phyloP scores from a whole-genome alignment of 2,888 invertebrate genomes.

The Acronicta alni region DNA sequence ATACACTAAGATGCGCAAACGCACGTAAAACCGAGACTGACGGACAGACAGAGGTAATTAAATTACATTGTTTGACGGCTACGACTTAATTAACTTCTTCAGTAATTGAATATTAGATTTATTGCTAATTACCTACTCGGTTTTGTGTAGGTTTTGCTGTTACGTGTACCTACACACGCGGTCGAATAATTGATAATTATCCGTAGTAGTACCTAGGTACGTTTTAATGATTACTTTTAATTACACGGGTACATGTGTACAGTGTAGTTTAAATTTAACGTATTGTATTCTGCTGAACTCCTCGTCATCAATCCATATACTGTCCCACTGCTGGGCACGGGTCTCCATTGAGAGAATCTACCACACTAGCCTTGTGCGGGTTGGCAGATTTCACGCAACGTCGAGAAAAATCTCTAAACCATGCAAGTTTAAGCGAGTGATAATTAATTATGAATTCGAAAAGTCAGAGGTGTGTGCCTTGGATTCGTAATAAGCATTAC shows the following conservation, averaged over 20 bases:
- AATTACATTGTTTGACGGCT: slow-evolving; percentile 50
- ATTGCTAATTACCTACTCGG: slow-evolving; percentile 77
- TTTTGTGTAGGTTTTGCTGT: slow-evolving; percentile 36
- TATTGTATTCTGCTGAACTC: too few relatives aligned
- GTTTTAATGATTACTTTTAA: slow-evolving; percentile 28
- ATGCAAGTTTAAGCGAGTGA: too few relatives aligned
- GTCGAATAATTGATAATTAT: slow-evolving; percentile 25
- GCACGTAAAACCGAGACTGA: slow-evolving; percentile 41
- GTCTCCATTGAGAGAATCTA: too few relatives aligned
- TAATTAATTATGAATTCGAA: too few relatives aligned
- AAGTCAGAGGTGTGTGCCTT: too few relatives aligned
- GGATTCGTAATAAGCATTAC: too few relatives aligned
- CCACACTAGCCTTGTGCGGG: too few relatives aligned
- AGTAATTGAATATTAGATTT: slow-evolving; percentile 84
- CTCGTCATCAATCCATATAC: too few relatives aligned
- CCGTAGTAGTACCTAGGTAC: slow-evolving; percentile 22
- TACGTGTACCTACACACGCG: slow-evolving; percentile 13
- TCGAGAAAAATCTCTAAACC: too few relatives aligned
- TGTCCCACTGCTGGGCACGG: too few relatives aligned
- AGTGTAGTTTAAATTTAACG: not conserved
- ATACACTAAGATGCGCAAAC: slow-evolving; percentile 30
- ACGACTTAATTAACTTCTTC: slow-evolving; percentile 73
- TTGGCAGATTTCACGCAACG: too few relatives aligned
- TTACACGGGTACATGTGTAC: slow-evolving; percentile 8
- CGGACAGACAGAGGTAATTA: slow-evolving; percentile 56